Evolutionary conservation across 1,140 invertebrate genomes (phyloP).

Genomic region (Camponotus pennsylvanicus): DNA sequence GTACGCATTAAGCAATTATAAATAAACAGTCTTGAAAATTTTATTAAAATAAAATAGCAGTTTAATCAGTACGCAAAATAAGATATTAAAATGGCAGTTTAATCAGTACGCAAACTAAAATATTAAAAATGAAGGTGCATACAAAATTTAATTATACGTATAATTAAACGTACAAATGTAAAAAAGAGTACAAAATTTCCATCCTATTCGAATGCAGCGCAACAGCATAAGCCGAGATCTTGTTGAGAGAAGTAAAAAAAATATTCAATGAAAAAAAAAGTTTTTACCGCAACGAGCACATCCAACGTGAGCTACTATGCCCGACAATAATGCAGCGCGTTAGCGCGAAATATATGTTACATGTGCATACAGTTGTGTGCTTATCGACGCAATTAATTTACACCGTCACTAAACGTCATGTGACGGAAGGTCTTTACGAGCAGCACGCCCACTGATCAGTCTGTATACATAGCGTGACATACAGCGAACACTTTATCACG

Average conservation of each 20-base stretch:
- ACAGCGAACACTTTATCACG: slow-evolving; percentile 5
- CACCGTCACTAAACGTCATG: slow-evolving; percentile 27
- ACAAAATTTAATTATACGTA: neutral
- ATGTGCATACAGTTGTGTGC: neutral
- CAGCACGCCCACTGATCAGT: slow-evolving; percentile 33
- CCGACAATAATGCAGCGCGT: neutral
- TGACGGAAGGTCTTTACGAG: slow-evolving; percentile 48
- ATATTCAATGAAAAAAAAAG: neutral
- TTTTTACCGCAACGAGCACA: neutral
- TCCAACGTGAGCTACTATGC: neutral
- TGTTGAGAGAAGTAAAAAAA: neutral
- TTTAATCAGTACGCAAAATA: neutral
- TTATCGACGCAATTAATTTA: slow-evolving; percentile 60
- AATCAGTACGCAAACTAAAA: neutral
- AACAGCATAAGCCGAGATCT: neutral
- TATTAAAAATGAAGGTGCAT: neutral
- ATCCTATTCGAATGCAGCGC: neutral
- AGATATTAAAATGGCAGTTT: neutral
- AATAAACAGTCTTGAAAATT: neutral
- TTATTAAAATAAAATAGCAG: neutral
- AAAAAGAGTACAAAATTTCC: neutral
- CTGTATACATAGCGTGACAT: neutral
- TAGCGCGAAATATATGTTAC: slow-evolving; percentile 10
- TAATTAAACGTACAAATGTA: neutral
- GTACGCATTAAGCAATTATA: neutral